Percentiles rank a stretch among this genome's conserved stretches.
phyloP scores from a whole-genome alignment of 1,140 invertebrate genomes.

The Cardiocondyla obscurior region DNA sequence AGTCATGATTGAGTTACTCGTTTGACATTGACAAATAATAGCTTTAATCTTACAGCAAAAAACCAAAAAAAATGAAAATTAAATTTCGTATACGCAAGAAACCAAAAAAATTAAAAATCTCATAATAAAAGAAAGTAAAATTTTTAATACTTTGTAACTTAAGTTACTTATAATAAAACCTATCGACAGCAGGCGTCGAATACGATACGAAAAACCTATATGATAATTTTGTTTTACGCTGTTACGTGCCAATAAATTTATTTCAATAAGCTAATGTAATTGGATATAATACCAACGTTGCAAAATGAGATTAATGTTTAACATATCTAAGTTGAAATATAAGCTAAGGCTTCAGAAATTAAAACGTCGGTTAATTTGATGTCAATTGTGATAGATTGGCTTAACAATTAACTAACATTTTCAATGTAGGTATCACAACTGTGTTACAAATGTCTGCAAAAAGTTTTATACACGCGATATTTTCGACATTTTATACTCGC shows the following conservation, averaged over 20 bases:
- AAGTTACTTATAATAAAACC: not conserved
- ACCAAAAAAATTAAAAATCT: not conserved
- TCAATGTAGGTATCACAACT: not conserved
- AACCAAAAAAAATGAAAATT: not conserved
- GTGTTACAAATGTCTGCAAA: not conserved
- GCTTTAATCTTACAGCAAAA: not conserved
- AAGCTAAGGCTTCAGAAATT: not conserved
- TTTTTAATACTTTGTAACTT: not conserved
- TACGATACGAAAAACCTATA: not conserved
- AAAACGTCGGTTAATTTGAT: slow-evolving; percentile 23
- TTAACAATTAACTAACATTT: not conserved
- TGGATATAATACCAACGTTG: not conserved
- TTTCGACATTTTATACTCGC: too few species aligned
- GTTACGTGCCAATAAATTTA: not conserved
- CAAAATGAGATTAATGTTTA: not conserved
- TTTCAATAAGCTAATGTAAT: not conserved
- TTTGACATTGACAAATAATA: not conserved
- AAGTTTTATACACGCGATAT: not conserved
- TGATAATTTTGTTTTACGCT: not conserved
- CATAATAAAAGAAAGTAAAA: not conserved
- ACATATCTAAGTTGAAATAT: not conserved
- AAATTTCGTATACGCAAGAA: not conserved
- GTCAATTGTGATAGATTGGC: slow-evolving; percentile 4
- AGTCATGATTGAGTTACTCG: not conserved
- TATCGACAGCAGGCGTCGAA: not conserved